Percentiles rank a stretch among this genome's conserved stretches.
Conservation (phyloP, 1,140 invertebrate species). For the Zaprionus inermis region DNA sequence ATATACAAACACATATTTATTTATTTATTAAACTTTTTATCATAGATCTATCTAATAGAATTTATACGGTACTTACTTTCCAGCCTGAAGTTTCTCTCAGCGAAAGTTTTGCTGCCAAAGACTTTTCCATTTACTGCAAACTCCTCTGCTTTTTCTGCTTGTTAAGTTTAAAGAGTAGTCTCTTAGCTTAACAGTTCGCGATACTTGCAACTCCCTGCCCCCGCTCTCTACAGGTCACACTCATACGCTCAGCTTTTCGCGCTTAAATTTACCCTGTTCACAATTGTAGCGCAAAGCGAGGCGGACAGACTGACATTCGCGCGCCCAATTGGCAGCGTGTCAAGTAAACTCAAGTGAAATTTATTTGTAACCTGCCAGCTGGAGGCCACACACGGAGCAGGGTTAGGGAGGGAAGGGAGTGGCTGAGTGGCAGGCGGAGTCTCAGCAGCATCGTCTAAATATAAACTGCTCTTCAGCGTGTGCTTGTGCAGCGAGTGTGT, state of each 20-base stretch:
- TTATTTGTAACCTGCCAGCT: constrained; percentile 57
- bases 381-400: constrained; percentile 14
- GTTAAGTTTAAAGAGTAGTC: not conserved
- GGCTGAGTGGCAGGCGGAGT: not conserved
- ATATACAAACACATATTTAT: not conserved
- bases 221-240: not conserved
- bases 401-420: not conserved
- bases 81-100: not conserved
- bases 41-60: not conserved
- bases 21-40: not conserved
- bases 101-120: not conserved
- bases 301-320: constrained; percentile 46
- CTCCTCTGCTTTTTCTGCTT: not conserved
- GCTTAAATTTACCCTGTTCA: constrained; percentile 69
- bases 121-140: not conserved
- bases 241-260: constrained; percentile 7
- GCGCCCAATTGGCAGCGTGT: constrained; percentile 70
- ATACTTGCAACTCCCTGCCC: not conserved
- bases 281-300: constrained; percentile 44
- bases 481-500: constrained; percentile 37
- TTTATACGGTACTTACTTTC: not conserved
- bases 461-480: constrained; percentile 70
- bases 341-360: constrained; percentile 60
- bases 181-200: too few relatives aligned
- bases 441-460: constrained; percentile 61